phyloP scores from a whole-genome alignment of 2,797 vertebrate species.

The Pteropus rufus region DNA sequence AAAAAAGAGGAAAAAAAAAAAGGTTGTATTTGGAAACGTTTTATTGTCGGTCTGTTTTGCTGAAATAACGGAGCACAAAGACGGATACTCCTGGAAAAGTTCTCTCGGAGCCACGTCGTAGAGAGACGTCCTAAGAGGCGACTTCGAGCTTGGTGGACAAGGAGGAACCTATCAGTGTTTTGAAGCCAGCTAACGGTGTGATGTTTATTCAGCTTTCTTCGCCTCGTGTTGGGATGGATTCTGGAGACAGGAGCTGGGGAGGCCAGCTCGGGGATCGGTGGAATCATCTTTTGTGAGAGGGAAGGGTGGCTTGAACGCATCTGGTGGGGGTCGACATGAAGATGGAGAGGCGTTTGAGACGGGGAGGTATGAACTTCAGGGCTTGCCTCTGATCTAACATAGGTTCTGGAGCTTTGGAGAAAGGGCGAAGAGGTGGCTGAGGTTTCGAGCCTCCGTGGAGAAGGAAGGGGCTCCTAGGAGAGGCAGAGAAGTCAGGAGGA shows the following conservation, averaged over 20 bases:
- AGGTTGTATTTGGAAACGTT: background rate
- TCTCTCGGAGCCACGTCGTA: background rate
- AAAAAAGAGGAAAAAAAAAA: too few species aligned
- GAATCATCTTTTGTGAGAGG: background rate
- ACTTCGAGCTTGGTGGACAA: background rate
- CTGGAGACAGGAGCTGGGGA: background rate
- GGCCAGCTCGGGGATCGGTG: background rate
- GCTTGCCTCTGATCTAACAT: background rate
- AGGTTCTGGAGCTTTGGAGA: background rate
- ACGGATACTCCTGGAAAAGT: background rate
- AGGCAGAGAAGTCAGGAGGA: background rate
- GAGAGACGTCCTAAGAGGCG: background rate
- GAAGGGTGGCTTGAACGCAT: background rate
- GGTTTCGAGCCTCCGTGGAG: background rate
- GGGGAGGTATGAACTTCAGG: background rate
- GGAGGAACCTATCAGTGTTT: background rate
- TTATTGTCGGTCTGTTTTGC: background rate
- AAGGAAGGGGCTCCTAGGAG: background rate
- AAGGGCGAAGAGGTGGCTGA: background rate
- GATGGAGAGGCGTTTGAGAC: background rate
- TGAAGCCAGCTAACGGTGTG: background rate
- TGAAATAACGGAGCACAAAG: background rate
- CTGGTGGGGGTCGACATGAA: background rate
- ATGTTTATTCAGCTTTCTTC: background rate
- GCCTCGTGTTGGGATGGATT: background rate